Evolutionary conservation across 2,797 vertebrate species (phyloP), one percentile per base, ranked within the genome.

Genomic region (Setipinna tenuifilis): DNA sequence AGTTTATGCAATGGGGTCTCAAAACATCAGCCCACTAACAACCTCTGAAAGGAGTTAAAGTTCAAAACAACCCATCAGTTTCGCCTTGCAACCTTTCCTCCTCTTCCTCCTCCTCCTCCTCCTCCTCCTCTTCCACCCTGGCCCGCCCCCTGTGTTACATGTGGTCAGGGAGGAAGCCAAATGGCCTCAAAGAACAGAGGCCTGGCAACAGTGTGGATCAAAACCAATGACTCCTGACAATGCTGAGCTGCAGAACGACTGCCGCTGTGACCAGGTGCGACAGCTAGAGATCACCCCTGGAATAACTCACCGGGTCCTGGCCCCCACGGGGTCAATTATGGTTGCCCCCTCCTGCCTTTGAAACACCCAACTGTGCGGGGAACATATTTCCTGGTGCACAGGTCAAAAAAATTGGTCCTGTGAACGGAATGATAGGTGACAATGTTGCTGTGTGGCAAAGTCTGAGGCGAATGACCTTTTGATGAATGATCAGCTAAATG

Each of bases 211-310:
- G 85, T 61, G 68, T 83, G 87, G 91, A 90, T 92, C 90, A 90
- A 89, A 83, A 85, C 83, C 91, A 89, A 93, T 90, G 86, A 85
- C 85, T 78, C 84, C 86, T 90, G 93, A 93, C 93, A 92, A 85
- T 84, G 90, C 84, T 83, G 85, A 88, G 88, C 85, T 87, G 25
- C 82, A 88, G 90, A 92, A 31, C 89, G 93, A 90, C 91, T 89
- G 85, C 87, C 86, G 87, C 86, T 85, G 83, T 92, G 92, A 95
- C 84, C 83, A 85, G 25, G 59, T 84, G 1, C 23, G 93, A 92
- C 93, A 90, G 91, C 35, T 41, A 25, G 1, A 21, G 82, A 59
- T 83, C 54, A 88, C 90, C 90, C 91, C 91, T 90, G 91, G 86
- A 90, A 83, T 58, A 46, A 83, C 81, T 61, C 57, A 71, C 85